Conservation (phyloP, 2,888 invertebrate genomes). For the Netelia virgata region DNA sequence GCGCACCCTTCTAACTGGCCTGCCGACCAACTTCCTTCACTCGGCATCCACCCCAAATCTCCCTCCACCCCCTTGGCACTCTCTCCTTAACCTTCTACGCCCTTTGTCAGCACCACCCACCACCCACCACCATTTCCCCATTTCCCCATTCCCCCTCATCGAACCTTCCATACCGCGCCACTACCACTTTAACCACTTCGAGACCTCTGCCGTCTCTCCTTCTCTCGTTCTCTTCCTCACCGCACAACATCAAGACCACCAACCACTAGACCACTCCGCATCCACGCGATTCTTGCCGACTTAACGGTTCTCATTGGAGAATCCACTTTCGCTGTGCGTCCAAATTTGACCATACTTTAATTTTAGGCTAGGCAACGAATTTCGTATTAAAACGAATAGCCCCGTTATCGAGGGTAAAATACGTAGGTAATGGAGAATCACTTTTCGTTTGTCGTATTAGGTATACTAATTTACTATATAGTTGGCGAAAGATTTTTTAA, state of each 20-base stretch:
- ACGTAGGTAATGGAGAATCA: too few relatives aligned
- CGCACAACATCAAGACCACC: slow-evolving; percentile 33
- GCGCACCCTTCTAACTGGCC: slow-evolving; percentile 52
- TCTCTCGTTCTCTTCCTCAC: slow-evolving; percentile 8
- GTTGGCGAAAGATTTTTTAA: too few relatives aligned
- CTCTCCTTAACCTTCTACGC: slow-evolving; percentile 70
- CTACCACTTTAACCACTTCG: slow-evolving; percentile 1
- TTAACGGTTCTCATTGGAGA: slow-evolving; percentile 80
- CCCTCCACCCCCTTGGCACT: slow-evolving; percentile 48
- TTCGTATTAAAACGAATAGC: background rate
- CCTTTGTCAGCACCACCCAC: slow-evolving; percentile 76
- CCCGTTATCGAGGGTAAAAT: too few relatives aligned
- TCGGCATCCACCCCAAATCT: slow-evolving; percentile 68
- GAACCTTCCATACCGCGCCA: slow-evolving; percentile 23
- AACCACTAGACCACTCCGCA: slow-evolving; percentile 54
- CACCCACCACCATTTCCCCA: too few relatives aligned
- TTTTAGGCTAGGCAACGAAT: background rate
- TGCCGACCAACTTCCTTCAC: slow-evolving; percentile 60
- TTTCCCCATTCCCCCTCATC: slow-evolving; percentile 57
- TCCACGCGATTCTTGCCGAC: slow-evolving; percentile 79
- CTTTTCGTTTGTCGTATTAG: too few relatives aligned
- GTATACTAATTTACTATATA: too few relatives aligned
- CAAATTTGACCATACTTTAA: background rate
- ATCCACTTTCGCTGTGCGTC: slow-evolving; percentile 68
- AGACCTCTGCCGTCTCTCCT: slow-evolving; percentile 18